Conservation (phyloP, 2,888 invertebrate species). For the Epinotia demarniana region DNA sequence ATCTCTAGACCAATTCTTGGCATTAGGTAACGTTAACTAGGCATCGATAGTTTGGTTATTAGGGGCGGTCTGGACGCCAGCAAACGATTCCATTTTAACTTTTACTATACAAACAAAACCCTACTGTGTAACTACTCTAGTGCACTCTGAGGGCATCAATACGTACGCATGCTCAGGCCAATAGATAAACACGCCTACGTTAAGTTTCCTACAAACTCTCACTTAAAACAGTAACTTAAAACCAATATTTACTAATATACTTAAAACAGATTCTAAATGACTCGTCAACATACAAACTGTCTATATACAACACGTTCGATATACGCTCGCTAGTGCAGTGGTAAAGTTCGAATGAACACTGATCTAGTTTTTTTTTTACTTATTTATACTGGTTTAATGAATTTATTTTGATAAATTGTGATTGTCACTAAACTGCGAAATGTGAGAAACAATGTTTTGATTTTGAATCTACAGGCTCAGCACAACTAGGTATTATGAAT, state of each 20-base stretch:
- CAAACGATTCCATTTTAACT: neutral
- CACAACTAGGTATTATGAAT: too few relatives aligned
- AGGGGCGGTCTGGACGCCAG: too few relatives aligned
- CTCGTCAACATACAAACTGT: constrained; percentile 9
- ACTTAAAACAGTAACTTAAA: constrained; percentile 30
- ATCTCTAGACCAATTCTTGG: too few relatives aligned
- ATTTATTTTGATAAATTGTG: too few relatives aligned
- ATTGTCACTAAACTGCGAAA: too few relatives aligned
- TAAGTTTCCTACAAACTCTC: constrained; percentile 28
- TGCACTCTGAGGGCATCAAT: neutral
- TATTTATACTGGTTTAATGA: too few relatives aligned
- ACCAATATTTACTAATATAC: constrained; percentile 31
- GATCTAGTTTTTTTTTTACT: neutral
- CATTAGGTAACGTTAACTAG: too few relatives aligned
- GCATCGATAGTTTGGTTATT: too few relatives aligned
- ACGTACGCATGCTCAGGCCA: neutral
- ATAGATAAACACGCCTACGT: constrained; percentile 19
- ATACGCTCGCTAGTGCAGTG: constrained; percentile 6
- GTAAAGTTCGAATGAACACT: neutral
- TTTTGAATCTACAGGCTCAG: too few relatives aligned
- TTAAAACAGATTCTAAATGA: constrained; percentile 30
- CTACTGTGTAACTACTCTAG: neutral
- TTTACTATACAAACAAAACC: neutral
- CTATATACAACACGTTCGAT: constrained; percentile 6
- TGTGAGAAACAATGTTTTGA: too few relatives aligned